A percentile compares a stretch with the other conserved stretches of the same genome.
These are phyloP conservation scores for Diarsia rubi DNA, from an alignment of 2,888 invertebrate genomes.

Conservation along the genomic window DNA sequence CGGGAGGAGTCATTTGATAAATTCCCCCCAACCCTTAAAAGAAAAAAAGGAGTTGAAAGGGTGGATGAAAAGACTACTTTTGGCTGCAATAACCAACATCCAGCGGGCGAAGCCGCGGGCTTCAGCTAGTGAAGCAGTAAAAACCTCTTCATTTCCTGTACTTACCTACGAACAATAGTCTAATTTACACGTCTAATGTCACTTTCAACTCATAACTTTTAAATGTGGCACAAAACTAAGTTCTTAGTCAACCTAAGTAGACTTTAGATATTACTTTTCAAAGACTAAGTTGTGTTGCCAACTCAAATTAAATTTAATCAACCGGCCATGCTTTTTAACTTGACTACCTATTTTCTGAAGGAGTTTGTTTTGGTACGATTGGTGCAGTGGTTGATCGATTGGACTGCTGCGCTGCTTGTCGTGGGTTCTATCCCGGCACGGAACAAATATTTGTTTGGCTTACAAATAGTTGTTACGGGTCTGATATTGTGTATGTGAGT, in stretches of 20 bases:
- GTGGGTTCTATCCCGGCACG: too few species aligned
- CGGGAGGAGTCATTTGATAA: too few species aligned
- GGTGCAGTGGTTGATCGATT: too few species aligned
- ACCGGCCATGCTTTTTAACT: constrained; percentile 10
- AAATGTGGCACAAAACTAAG: constrained; percentile 14
- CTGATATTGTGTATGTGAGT: too few species aligned
- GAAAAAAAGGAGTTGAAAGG: too few species aligned
- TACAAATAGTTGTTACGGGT: too few species aligned
- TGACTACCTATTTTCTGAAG: background rate
- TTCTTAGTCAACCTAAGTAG: constrained; percentile 19
- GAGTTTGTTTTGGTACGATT: background rate
- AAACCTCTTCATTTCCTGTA: background rate
- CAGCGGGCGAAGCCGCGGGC: too few species aligned
- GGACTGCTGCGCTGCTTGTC: too few species aligned
- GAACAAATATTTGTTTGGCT: too few species aligned
- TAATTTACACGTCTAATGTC: constrained; percentile 9
- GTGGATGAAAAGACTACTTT: too few species aligned
- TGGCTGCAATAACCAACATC: too few species aligned
- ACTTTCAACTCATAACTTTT: constrained; percentile 28
- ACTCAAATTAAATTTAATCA: constrained; percentile 43
- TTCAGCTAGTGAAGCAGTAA: background rate
- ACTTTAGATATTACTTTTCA: constrained; percentile 36
- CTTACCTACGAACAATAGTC: background rate
- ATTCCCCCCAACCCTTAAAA: too few species aligned
- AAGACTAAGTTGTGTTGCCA: constrained; percentile 22